phyloP scores from a whole-genome alignment of 2,113 vertebrate species.

The Electrona antarctica region DNA sequence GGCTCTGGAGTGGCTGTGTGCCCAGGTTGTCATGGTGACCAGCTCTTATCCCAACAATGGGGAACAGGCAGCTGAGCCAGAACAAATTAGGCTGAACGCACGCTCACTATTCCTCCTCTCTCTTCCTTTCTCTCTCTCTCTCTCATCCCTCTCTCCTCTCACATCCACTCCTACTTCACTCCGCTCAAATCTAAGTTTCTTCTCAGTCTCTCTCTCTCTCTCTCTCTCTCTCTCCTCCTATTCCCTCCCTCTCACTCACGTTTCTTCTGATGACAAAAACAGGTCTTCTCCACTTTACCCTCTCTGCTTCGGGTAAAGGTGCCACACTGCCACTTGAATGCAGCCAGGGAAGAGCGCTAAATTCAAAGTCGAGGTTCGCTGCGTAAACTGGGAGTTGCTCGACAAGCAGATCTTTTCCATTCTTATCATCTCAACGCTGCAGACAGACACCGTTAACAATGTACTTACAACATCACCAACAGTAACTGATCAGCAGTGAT shows the following conservation, averaged over 20 bases:
- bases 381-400: neutral
- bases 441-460: neutral
- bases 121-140: slow-evolving; percentile 29
- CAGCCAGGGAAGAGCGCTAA: slow-evolving; percentile 42
- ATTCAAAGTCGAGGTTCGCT: slow-evolving; percentile 59
- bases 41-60: slow-evolving; percentile 62
- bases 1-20: slow-evolving; percentile 44
- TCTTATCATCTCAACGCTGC: too few relatives aligned
- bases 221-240: slow-evolving; percentile 1
- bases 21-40: slow-evolving; percentile 65
- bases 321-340: slow-evolving; percentile 5
- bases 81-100: slow-evolving; percentile 43
- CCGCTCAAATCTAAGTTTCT: slow-evolving; percentile 21
- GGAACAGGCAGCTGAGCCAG: slow-evolving; percentile 15
- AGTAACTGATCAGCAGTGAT: too few relatives aligned
- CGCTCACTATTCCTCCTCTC: slow-evolving; percentile 6
- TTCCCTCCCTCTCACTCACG: slow-evolving; percentile 10
- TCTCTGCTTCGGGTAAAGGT: slow-evolving; percentile 17
- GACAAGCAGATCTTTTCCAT: neutral
- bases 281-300: slow-evolving; percentile 16
- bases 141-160: neutral
- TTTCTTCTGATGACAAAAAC: neutral
- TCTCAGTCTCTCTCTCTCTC: slow-evolving; percentile 18
- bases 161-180: neutral
- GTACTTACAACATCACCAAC: too few relatives aligned